A percentile compares a stretch with the other conserved stretches of the same genome.
Evolutionary conservation across 2,113 vertebrate species (phyloP).

Genomic region (Cyphomyrus discorhynchus): DNA sequence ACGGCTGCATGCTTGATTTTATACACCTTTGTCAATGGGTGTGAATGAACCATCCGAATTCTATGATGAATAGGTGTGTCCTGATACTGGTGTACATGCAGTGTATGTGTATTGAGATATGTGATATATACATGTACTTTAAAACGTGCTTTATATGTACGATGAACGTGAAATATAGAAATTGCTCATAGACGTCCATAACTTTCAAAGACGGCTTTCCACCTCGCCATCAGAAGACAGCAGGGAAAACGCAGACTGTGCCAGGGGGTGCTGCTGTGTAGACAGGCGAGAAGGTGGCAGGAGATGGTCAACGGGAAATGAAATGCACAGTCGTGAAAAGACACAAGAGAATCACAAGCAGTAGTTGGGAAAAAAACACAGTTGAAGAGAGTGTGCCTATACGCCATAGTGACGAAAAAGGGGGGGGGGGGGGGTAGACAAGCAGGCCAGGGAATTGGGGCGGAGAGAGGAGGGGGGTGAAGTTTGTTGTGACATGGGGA

Average conservation of each 20-base stretch:
- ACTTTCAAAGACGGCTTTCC: background rate
- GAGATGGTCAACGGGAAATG: background rate
- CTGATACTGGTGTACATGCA: background rate
- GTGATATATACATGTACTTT: background rate
- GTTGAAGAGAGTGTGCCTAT: background rate
- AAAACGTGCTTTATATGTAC: background rate
- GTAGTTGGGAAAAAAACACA: background rate
- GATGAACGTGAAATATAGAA: background rate
- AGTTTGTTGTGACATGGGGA: background rate
- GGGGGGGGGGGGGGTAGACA: background rate
- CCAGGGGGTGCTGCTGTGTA: background rate
- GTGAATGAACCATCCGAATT: background rate
- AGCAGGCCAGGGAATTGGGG: background rate
- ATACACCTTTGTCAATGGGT: background rate
- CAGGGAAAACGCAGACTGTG: background rate
- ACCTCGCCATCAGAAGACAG: background rate
- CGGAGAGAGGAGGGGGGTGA: background rate
- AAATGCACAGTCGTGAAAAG: background rate
- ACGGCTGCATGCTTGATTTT: background rate
- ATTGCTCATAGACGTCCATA: background rate
- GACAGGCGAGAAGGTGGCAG: background rate
- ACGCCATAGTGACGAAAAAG: background rate
- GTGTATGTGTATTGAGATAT: background rate
- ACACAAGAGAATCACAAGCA: background rate
- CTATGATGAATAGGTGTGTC: background rate